These are phyloP conservation scores for Leptopilina myrica DNA, from an alignment of 2,888 invertebrate species.

Conservation along the genomic window DNA sequence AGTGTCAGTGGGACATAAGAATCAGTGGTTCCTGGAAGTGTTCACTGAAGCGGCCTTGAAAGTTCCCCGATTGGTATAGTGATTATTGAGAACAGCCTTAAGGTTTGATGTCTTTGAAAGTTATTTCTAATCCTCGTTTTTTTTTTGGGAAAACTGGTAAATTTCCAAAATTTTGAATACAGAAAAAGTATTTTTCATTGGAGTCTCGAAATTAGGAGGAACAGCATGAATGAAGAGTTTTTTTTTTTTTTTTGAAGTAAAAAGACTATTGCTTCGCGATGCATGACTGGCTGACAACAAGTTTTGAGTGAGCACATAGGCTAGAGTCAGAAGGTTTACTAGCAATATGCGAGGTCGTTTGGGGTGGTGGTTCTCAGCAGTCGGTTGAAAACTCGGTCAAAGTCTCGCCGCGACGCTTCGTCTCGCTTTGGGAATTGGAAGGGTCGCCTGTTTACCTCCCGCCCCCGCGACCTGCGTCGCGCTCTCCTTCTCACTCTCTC, in stretches of 20 bases:
- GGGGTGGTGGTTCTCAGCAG: conserved; percentile 64
- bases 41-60: too few relatives aligned
- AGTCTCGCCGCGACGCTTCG: conserved; percentile 70
- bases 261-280: not conserved
- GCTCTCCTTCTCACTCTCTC: conserved; percentile 25
- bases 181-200: not conserved
- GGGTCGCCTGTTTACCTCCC: conserved; percentile 55
- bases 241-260: not conserved
- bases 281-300: conserved; percentile 29
- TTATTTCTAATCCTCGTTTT: too few relatives aligned
- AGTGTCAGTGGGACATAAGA: too few relatives aligned
- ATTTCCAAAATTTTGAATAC: too few relatives aligned
- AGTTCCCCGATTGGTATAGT: not conserved
- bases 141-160: too few relatives aligned
- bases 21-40: not conserved
- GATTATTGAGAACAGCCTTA: not conserved
- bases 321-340: conserved; percentile 55
- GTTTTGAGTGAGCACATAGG: conserved; percentile 53
- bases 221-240: not conserved
- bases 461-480: conserved; percentile 18
- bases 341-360: conserved; percentile 62
- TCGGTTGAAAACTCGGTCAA: conserved; percentile 75
- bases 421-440: conserved; percentile 71
- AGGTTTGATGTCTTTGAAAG: too few relatives aligned
- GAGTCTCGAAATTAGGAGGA: not conserved